A percentile compares a stretch with the other conserved stretches of the same genome.
Evolutionary conservation across 2,888 invertebrate genomes (phyloP).

Genomic region (Eurytoma adleriae): DNA sequence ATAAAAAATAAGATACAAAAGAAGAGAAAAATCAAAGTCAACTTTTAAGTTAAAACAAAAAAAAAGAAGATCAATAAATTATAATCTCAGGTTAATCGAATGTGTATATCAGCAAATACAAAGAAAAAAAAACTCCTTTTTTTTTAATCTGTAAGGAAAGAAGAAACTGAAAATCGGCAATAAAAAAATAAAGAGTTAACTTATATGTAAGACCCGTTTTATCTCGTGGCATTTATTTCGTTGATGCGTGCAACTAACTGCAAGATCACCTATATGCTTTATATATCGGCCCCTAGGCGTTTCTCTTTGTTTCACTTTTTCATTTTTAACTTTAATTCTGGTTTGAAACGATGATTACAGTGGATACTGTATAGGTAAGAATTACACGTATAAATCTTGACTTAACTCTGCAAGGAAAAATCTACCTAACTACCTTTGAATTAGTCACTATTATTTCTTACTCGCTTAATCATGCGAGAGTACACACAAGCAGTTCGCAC

Average conservation of each 20-base stretch:
- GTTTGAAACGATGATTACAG: constrained; percentile 56
- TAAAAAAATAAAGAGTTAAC: constrained; percentile 52
- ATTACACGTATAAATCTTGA: constrained; percentile 56
- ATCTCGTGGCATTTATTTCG: constrained; percentile 44
- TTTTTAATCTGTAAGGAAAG: constrained; percentile 10
- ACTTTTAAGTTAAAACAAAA: neutral
- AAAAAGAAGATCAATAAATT: constrained; percentile 47
- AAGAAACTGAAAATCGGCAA: constrained; percentile 32
- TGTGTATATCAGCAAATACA: neutral
- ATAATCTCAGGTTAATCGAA: constrained; percentile 54
- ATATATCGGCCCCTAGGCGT: constrained; percentile 38
- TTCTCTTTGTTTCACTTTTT: constrained; percentile 5
- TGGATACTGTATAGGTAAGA: constrained; percentile 56
- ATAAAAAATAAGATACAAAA: constrained; percentile 50
- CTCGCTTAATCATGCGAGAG: constrained; percentile 54
- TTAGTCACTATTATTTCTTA: constrained; percentile 57
- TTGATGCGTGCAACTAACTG: constrained; percentile 36
- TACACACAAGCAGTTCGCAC: constrained; percentile 60
- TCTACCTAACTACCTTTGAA: constrained; percentile 58
- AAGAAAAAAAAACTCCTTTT: too few species aligned
- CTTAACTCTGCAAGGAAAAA: constrained; percentile 56
- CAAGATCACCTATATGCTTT: constrained; percentile 31
- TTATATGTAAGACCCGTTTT: constrained; percentile 51
- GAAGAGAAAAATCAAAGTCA: constrained; percentile 39
- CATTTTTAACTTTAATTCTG: constrained; percentile 17